Evolutionary conservation across 2,888 invertebrate genomes (phyloP), one percentile per base, ranked within the genome.

Genomic region (Zaprionus bogoriensis): DNA sequence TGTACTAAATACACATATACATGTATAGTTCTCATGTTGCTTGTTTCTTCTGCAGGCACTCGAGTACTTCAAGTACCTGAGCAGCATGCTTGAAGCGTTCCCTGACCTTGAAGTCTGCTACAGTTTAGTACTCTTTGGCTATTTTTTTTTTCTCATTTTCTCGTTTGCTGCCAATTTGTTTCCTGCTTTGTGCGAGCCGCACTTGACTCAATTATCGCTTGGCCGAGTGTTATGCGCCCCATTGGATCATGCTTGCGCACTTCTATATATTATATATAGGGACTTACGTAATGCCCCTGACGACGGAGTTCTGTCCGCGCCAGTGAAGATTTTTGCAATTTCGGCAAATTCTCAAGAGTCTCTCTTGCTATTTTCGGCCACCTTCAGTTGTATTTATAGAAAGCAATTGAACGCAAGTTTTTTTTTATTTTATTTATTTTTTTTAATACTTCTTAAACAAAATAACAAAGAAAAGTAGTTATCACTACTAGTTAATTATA

Each of bases 71-170:
- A 54, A 77, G 60, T 46, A 45, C 28, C 67, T 64, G 39, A 23
- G 22, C 46, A 61, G 58, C 66, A 64, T 60, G 61, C 68, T 77
- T 57, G 20, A 70, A 52, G 51, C 48, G 50, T 66, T 61, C 48
- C 67, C 23, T 67, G 68, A 55, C 80, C 80, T 80, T 80, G 80
- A 62, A 51, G 19, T 45, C 36, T 68, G 64, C 74, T 67, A 67
- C 66, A 63, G 62, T 61, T 58, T n/a, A 17, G 28, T 36, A 39
- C n/a, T n/a, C n/a, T n/a, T n/a, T n/a, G n/a, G n/a, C n/a, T n/a
- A n/a, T n/a, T 46, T 25, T 42, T 1, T 9, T n/a, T 7, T 36
- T 23, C 45, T 61, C 32, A 22, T n/a, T n/a, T n/a, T n/a, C n/a
- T n/a, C n/a, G n/a, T n/a, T n/a, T n/a, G n/a, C n/a, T n/a, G 36